A percentile compares a stretch with the other conserved stretches of the same genome.
Conservation (phyloP, 1,140 invertebrate species). For the Orussus abietinus region DNA sequence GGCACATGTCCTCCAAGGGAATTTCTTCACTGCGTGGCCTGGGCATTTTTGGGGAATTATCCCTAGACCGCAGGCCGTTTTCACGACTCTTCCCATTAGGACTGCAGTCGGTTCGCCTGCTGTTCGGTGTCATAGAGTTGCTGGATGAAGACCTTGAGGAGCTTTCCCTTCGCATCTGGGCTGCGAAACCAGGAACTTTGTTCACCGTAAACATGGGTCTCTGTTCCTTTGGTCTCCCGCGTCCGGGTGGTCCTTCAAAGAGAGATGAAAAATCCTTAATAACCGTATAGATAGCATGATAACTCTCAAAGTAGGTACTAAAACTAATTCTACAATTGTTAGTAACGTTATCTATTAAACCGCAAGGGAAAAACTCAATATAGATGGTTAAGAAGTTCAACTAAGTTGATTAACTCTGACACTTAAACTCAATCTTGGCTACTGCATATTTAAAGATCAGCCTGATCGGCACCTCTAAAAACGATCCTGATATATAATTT, state of each 20-base stretch:
- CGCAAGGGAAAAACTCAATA: no score
- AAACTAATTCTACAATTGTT: background rate
- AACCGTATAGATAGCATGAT: no score
- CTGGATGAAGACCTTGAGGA: conserved; percentile 31
- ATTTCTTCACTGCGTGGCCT: conserved; percentile 77
- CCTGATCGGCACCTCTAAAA: no score
- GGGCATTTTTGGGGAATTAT: conserved; percentile 69
- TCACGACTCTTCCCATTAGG: conserved; percentile 29
- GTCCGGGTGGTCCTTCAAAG: conserved; percentile 40
- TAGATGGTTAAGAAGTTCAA: no score
- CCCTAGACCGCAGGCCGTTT: conserved; percentile 58
- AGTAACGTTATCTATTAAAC: no score
- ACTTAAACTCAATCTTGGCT: no score
- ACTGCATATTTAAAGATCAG: no score
- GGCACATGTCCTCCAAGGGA: conserved; percentile 74
- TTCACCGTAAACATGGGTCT: conserved; percentile 60
- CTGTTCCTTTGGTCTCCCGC: conserved; percentile 54
- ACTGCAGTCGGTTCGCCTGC: conserved; percentile 39
- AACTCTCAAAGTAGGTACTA: no score
- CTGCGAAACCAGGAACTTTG: conserved; percentile 67
- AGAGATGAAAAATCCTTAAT: conserved; percentile 5
- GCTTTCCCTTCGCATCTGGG: conserved; percentile 59
- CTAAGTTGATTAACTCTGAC: no score
- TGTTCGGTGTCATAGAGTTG: conserved; percentile 32
- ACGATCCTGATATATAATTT: no score